Conservation (phyloP, 2,797 vertebrate genomes). For the Falco concolor region DNA sequence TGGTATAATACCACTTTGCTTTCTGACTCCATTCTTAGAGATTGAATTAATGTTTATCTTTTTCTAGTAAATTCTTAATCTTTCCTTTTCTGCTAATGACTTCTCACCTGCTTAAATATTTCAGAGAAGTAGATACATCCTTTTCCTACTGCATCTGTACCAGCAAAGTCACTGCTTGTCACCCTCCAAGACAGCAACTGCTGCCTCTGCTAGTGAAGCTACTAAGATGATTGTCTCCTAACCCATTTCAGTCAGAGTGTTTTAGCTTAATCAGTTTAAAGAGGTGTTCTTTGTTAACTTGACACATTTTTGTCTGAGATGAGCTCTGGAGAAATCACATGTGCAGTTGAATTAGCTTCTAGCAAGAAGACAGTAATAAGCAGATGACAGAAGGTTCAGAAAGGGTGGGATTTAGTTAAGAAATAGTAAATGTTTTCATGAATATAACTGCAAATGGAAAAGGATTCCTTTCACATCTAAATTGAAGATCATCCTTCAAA, state of each 20-base stretch:
- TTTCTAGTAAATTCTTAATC: background rate
- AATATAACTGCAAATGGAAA: background rate
- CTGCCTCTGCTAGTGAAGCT: background rate
- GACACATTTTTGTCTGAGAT: background rate
- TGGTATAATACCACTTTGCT: background rate
- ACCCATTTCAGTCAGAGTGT: slow-evolving; percentile 31
- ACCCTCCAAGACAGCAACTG: background rate
- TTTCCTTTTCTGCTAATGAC: background rate
- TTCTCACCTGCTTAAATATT: slow-evolving; percentile 14
- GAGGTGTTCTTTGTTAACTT: background rate
- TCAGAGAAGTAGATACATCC: background rate
- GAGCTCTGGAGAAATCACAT: background rate
- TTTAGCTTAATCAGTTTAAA: slow-evolving; percentile 32
- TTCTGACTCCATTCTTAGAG: background rate
- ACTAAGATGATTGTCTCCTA: background rate
- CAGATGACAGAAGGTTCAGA: background rate
- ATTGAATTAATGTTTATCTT: background rate
- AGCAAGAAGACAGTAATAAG: background rate
- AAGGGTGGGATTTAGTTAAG: background rate
- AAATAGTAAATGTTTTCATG: background rate
- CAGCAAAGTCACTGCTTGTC: background rate
- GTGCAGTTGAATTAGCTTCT: background rate
- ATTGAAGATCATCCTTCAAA: background rate
- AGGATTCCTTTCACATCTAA: background rate
- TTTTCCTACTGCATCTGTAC: background rate